Base-by-base conservation (phyloP, 2,797 vertebrate species). In the Megalops cyprinoides region DNA sequence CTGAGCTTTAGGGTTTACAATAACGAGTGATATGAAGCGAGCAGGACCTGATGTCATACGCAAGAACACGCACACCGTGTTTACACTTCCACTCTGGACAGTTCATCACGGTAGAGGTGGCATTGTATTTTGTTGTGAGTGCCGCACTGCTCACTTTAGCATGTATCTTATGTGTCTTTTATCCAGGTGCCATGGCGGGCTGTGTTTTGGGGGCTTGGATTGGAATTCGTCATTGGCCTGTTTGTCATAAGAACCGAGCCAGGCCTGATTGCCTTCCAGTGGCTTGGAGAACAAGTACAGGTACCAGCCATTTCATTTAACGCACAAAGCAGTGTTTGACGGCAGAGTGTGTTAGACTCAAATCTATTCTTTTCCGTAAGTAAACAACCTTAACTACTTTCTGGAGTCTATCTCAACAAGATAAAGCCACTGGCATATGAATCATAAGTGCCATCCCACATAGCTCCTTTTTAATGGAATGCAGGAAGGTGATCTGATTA, bases 271-370 rank as follows among this genome's bases (percentile, higher is more conserved):
- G 94, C 96, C 0, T 99, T 99, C 78, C 37, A 91, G 39, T 99
- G 98, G 97, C 94, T 99, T 79, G 98, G 98, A 76, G 10, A 88
- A 20, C 97, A 98, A 94, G 87, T 99, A 82, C 94, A 96, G 97
- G 98, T 99, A 93, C 81, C 56, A 31, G 3, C 75, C n/a, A 46
- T 18, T 0, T 75, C 49, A 3, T 74, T 74, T 28, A 74, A 46
- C 39, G 0, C 9, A 9, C 8, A 73, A 73, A 20, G 7, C 20
- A 23, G 3, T n/a, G n/a, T 46, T 46, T 9, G 18, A 28, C 10
- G 48, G 48, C 46, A 48, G 10, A 48, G 10, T n/a, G n/a, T n/a
- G n/a, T n/a, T n/a, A n/a, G n/a, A n/a, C n/a, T n/a, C n/a, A n/a
- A n/a, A n/a, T n/a, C n/a, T n/a, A n/a, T n/a, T n/a, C n/a, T n/a